Base-by-base conservation (phyloP, 2,888 invertebrate species). In the Cantharis rufa region DNA sequence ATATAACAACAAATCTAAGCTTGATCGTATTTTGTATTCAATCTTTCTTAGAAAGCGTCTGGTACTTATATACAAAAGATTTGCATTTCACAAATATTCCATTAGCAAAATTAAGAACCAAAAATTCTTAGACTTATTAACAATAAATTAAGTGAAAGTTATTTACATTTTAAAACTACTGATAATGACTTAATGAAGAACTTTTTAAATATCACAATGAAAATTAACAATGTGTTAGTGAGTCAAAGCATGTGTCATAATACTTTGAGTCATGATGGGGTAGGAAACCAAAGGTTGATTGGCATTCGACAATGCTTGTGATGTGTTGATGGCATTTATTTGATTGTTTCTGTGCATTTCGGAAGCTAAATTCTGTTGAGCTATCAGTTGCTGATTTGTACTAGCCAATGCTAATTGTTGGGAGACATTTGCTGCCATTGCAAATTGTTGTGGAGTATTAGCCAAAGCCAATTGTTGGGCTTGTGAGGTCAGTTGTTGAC, bases 221-320 rank as follows among this genome's bases (percentile, higher is more conserved):
- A 77, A 71, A 64, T 63, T 73, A 70, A 76, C 66, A 62, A 74
- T n/a, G 10, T 77, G 74, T 64, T 79, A 79, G 72, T 79, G 82
- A n/a, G 80, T 32, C 70, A 82, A 74, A 18, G 86, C 85, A 82
- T 88, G 88, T 74, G 84, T 87, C 75, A 90, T 88, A 48, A 48
- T 48, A 79, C 89, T 89, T 80, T 92, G 92, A 15, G 92, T 92
- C 91, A 92, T 92, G 69, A 93, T 92, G 1, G 93, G 92, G 84
- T 92, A 92, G 1, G 92, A 92, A 69, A 92, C 91, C 83, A 92
- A 89, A 2, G 92, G 91, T 74, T 91, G 91, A 0, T 91, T 90
- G 5, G 91, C 89, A 81, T 91, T 91, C 3, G 91, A 91, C 89
- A 92, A 90, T 3, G 91, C 89, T 82, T 90, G 89, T 1, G 89